A percentile compares a stretch with the other conserved stretches of the same genome.
These are phyloP conservation scores for Desmophyllum pertusum DNA, from an alignment of 92 coral and sea anemone species.

Conservation along the genomic window DNA sequence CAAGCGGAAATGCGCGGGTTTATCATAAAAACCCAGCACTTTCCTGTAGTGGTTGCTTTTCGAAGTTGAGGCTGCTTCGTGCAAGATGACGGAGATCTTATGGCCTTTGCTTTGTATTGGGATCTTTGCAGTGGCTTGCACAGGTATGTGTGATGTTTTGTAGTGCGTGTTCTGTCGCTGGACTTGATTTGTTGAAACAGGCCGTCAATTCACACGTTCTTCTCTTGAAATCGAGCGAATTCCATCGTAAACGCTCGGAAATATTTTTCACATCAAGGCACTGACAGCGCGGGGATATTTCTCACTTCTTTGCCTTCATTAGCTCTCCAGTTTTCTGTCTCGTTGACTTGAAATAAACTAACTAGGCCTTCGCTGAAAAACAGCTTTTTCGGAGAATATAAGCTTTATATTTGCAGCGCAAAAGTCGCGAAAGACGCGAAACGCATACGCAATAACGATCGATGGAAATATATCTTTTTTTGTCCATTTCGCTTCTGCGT, in stretches of 20 bases:
- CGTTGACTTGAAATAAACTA: background rate
- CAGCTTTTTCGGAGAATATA: too few species aligned
- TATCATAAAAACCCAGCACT: background rate
- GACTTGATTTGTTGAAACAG: background rate
- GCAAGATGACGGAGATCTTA: background rate
- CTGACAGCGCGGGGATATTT: background rate
- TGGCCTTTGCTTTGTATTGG: background rate
- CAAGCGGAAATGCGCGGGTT: constrained; percentile 16
- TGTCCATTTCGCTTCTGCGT: background rate
- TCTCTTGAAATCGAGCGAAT: background rate
- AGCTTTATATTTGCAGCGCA: too few species aligned
- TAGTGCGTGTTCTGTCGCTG: background rate
- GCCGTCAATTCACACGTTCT: background rate
- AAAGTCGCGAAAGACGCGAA: too few species aligned
- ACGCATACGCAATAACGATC: too few species aligned
- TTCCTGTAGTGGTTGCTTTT: background rate
- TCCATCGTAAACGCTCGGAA: background rate
- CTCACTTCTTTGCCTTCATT: background rate
- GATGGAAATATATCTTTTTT: background rate
- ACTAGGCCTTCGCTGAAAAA: background rate
- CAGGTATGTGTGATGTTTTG: constrained; percentile 29
- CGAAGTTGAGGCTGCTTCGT: background rate
- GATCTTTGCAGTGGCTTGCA: background rate
- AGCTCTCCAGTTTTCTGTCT: background rate
- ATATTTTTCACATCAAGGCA: background rate